Conservation (phyloP, 2,888 invertebrate species). For the Drosophila phalerata region DNA sequence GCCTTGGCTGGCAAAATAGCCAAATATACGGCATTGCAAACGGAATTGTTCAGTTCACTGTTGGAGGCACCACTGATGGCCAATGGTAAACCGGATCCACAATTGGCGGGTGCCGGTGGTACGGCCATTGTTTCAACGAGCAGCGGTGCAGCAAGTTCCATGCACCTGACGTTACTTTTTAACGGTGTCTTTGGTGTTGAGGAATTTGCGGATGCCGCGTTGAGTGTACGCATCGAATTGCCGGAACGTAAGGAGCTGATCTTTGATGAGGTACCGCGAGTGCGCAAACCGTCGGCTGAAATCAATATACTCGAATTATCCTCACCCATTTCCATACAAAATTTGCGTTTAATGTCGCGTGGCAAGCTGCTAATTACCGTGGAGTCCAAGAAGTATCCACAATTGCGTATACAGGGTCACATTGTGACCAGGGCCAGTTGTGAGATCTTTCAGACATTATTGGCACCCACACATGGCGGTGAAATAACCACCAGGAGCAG, state of each 20-base stretch:
- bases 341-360: slow-evolving; percentile 91
- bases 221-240: slow-evolving; percentile 90
- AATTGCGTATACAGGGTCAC: slow-evolving; percentile 89
- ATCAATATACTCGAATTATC: slow-evolving; percentile 92
- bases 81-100: slow-evolving; percentile 87
- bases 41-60: slow-evolving; percentile 93
- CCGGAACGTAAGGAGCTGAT: slow-evolving; percentile 91
- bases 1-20: slow-evolving; percentile 90
- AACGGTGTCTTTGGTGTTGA: slow-evolving; percentile 91
- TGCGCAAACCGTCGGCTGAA: slow-evolving; percentile 91
- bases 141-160: slow-evolving; percentile 92
- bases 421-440: slow-evolving; percentile 92
- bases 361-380: slow-evolving; percentile 91
- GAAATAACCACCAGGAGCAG: slow-evolving; percentile 86
- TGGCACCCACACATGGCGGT: slow-evolving; percentile 86
- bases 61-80: slow-evolving; percentile 87
- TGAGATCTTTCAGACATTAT: slow-evolving; percentile 91
- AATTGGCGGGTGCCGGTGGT: slow-evolving; percentile 90
- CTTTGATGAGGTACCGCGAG: slow-evolving; percentile 89
- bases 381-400: slow-evolving; percentile 89
- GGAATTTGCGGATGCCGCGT: slow-evolving; percentile 88
- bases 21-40: slow-evolving; percentile 91
- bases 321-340: slow-evolving; percentile 91
- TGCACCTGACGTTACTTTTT: slow-evolving; percentile 92
- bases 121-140: slow-evolving; percentile 94